Percentiles rank a stretch among this genome's conserved stretches.
phyloP scores from a whole-genome alignment of 1,140 invertebrate genomes.

The Lepidurus arcticus region DNA sequence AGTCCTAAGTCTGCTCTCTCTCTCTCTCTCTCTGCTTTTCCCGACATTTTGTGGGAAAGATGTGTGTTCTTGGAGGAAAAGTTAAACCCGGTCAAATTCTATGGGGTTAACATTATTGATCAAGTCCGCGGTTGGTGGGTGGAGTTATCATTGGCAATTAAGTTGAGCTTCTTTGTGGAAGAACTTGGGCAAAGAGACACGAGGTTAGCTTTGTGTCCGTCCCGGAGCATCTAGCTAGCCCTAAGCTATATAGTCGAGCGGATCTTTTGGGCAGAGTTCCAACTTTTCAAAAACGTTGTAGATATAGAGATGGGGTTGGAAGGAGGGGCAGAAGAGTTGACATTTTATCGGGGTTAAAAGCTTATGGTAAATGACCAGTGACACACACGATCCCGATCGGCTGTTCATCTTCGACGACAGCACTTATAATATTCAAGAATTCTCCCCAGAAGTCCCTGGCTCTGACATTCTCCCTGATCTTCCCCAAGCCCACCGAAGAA shows the following conservation, averaged over 20 bases:
- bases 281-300: neutral
- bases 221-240: neutral
- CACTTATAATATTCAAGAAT: conserved; percentile 16
- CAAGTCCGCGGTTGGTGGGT: neutral
- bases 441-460: neutral
- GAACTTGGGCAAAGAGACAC: neutral
- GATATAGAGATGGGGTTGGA: neutral
- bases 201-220: conserved; percentile 16
- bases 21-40: neutral
- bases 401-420: conserved; percentile 7
- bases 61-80: neutral
- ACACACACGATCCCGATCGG: neutral
- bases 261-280: neutral
- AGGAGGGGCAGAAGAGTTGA: neutral
- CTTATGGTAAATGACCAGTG: conserved; percentile 18
- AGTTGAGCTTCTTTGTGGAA: neutral
- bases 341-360: neutral
- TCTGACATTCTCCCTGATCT: neutral
- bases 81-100: neutral
- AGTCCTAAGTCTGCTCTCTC: neutral
- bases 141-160: conserved; percentile 22
- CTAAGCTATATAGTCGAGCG: neutral
- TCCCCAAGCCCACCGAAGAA: neutral
- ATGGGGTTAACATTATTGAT: neutral
- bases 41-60: neutral